phyloP scores from a whole-genome alignment of 2,888 invertebrate genomes.

The Masnerella sp. region DNA sequence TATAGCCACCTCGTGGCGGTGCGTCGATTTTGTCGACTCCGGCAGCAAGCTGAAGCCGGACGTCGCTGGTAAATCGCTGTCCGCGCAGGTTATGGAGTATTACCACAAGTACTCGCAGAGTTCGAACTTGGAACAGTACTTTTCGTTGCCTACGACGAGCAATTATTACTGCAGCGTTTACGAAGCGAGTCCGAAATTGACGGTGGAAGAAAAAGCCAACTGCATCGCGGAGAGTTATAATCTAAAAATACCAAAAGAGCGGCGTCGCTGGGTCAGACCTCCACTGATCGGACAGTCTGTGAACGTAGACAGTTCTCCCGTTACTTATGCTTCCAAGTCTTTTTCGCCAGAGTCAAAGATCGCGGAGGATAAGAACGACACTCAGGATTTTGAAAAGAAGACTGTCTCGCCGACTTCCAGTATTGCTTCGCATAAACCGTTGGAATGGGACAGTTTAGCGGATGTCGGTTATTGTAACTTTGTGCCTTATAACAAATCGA shows the following conservation, averaged over 20 bases:
- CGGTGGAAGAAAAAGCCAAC: slow-evolving; percentile 60
- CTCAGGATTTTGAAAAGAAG: slow-evolving; percentile 74
- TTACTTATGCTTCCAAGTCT: slow-evolving; percentile 63
- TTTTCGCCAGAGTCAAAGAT: slow-evolving; percentile 67
- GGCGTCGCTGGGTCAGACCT: slow-evolving; percentile 75
- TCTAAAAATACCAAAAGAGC: slow-evolving; percentile 69
- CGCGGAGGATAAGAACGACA: slow-evolving; percentile 67
- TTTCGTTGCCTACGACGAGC: slow-evolving; percentile 75
- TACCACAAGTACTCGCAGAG: slow-evolving; percentile 84
- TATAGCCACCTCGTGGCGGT: slow-evolving; percentile 55
- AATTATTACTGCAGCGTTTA: slow-evolving; percentile 68
- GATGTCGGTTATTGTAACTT: slow-evolving; percentile 89
- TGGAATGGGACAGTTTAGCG: slow-evolving; percentile 93
- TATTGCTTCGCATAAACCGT: slow-evolving; percentile 84
- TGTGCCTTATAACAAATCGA: slow-evolving; percentile 72
- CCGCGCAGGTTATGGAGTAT: slow-evolving; percentile 80
- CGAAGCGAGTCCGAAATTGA: slow-evolving; percentile 63
- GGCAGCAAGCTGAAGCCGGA: slow-evolving; percentile 12
- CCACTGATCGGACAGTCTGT: slow-evolving; percentile 75
- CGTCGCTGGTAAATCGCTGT: slow-evolving; percentile 64
- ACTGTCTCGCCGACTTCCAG: slow-evolving; percentile 85
- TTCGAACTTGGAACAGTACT: slow-evolving; percentile 83
- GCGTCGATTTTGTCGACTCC: slow-evolving; percentile 40
- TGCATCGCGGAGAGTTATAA: slow-evolving; percentile 66
- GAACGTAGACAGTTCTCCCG: slow-evolving; percentile 64